phyloP scores from a whole-genome alignment of 2,888 invertebrate genomes.

The Sturmia bella region DNA sequence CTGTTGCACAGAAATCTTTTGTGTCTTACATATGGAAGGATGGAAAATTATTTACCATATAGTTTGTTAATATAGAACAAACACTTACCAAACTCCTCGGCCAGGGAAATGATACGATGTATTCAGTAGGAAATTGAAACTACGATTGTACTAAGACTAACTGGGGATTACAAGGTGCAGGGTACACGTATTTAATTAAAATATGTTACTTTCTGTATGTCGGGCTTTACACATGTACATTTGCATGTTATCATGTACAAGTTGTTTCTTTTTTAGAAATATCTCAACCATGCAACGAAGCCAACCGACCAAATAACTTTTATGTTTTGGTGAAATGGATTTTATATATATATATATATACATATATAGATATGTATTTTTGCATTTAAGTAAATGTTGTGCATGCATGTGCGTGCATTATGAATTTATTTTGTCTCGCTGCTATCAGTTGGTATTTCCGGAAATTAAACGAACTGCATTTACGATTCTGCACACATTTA shows the following conservation, averaged over 20 bases:
- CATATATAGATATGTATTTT: not conserved
- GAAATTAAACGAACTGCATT: slow-evolving; percentile 47
- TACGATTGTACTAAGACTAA: no score
- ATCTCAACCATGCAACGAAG: slow-evolving; percentile 2
- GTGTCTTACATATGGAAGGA: no score
- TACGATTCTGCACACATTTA: slow-evolving; percentile 1
- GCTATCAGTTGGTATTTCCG: slow-evolving; percentile 54
- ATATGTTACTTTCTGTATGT: no score
- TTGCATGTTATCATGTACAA: slow-evolving; percentile 6
- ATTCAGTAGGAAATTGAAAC: no score
- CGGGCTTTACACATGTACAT: not conserved
- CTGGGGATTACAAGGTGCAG: no score
- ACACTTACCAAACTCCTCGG: no score
- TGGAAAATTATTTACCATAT: no score
- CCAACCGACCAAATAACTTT: slow-evolving; percentile 36
- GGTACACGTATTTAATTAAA: no score
- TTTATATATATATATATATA: not conserved
- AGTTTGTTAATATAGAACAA: no score
- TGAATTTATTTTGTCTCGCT: slow-evolving; percentile 22
- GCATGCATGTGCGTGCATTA: not conserved
- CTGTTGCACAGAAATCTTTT: no score
- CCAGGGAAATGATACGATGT: no score
- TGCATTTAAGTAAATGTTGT: no score
- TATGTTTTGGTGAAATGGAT: slow-evolving; percentile 1
- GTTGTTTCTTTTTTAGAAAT: not conserved